Base-by-base conservation (phyloP, 2,797 vertebrate species). In the Myioborus miniatus region DNA sequence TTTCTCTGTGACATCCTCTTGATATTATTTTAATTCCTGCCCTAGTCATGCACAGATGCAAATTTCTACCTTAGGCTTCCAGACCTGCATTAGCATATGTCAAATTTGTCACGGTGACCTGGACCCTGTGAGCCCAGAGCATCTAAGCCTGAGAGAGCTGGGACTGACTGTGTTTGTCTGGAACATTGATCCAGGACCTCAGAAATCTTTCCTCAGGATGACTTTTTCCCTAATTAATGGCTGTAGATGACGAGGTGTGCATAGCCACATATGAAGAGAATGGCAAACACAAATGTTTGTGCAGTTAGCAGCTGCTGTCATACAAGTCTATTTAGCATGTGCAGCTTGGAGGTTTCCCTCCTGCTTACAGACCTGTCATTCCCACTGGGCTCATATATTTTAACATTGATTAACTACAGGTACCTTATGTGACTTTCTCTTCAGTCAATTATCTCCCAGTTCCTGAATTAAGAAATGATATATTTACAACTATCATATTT, bases 1-100 rank as follows among this genome's bases (percentile, higher is more conserved):
- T 82, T 93, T 76, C 50, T 82, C 27, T 44, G 1, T 59, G 0
- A 71, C 21, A 65, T 60, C 16, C 15, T 74, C 27, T 37, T 13
- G 4, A 11, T 41, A 23, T n/a, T 62, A 62, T 91, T 89, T 77
- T 18, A 68, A 74, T 89, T 94, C 81, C 68, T 85, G 55, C 41
- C 63, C 64, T 77, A 69, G 55, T 82, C 81, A 58, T 79, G 75
- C 43, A 83, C 56, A 72, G 64, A 85, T 70, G 60, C 30, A 87
- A 56, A 87, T 76, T 59, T 60, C 77, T 82, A 88, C 85, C 29
- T 74, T 59, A 37, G 78, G n/a, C 64, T 92, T 84, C 60, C 37
- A 89, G 68, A 87, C 56, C 60, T 90, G 46, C 34, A 34, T 89
- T 91, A 93, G 43, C 83, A 69, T 76, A 75, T 47, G 80, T 60